Percentiles rank a stretch among this genome's conserved stretches.
Evolutionary conservation across 2,113 vertebrate genomes (phyloP).

Genomic region (Dicerorhinus sumatrensis): DNA sequence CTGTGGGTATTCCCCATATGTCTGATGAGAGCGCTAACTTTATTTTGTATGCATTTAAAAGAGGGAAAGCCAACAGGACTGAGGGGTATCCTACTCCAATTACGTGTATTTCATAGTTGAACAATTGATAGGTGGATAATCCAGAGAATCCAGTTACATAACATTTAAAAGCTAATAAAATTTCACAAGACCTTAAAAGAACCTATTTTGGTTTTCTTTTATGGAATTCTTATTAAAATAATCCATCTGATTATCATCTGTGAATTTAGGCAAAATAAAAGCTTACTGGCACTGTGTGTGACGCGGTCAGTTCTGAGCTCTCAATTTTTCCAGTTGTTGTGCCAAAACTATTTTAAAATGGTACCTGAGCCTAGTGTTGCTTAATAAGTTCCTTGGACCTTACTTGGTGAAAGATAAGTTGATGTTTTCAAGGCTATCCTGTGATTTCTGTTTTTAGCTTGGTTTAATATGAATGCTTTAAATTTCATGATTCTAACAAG

Average conservation of each 20-base stretch:
- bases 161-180: conserved; percentile 40
- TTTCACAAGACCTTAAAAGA: conserved; percentile 49
- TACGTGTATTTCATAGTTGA: not conserved
- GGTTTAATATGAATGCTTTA: conserved; percentile 53
- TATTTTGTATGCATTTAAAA: not conserved
- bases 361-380: conserved; percentile 67
- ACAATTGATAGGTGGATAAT: not conserved
- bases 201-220: conserved; percentile 55
- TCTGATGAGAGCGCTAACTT: not conserved
- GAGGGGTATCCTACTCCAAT: not conserved
- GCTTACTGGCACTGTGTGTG: conserved; percentile 49
- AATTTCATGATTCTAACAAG: conserved; percentile 52
- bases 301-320: conserved; percentile 54
- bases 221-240: conserved; percentile 69
- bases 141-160: not conserved
- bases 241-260: conserved; percentile 61
- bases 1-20: not conserved
- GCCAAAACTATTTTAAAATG: conserved; percentile 78
- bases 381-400: conserved; percentile 56
- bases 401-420: conserved; percentile 62
- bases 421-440: conserved; percentile 54
- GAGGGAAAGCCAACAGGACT: not conserved
- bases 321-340: conserved; percentile 78
- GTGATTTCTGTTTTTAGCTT: conserved; percentile 66
- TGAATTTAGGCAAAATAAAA: conserved; percentile 63